These are phyloP conservation scores for Clavelina lepadiformis DNA, from an alignment of 23 tunicate genomes.

Conservation along the genomic window DNA sequence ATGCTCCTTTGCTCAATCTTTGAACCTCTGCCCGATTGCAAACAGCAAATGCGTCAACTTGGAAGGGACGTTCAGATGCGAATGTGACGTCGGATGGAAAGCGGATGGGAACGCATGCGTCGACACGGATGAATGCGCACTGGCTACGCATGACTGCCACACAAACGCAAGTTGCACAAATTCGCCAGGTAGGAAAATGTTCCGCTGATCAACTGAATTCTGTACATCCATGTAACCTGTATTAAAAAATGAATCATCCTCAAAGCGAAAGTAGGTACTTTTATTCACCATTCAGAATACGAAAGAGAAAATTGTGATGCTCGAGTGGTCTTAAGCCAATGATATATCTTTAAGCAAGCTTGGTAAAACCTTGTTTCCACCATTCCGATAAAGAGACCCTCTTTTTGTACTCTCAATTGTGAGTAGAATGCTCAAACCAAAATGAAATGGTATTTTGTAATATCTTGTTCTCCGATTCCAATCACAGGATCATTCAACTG, in stretches of 20 bases:
- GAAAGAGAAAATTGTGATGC: no score
- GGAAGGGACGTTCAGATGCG: background rate
- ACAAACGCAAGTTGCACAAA: background rate
- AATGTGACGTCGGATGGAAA: background rate
- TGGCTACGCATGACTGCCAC: background rate
- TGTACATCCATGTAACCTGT: no score
- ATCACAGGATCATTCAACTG: slow-evolving; percentile 7
- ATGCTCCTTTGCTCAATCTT: background rate
- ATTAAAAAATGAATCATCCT: background rate
- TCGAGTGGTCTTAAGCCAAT: no score
- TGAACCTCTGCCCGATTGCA: background rate
- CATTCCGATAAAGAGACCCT: no score
- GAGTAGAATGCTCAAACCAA: no score
- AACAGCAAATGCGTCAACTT: slow-evolving; percentile 5
- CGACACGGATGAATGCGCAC: slow-evolving; percentile 1
- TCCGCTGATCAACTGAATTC: background rate
- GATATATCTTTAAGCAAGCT: no score
- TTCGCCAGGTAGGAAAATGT: background rate
- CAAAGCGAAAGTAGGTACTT: background rate
- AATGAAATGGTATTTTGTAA: no score
- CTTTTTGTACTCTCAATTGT: no score
- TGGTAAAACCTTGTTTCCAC: no score
- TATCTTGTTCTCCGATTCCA: background rate
- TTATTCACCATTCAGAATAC: background rate
- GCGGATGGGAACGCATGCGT: background rate